phyloP scores from a whole-genome alignment of 2,113 vertebrate genomes.

The Zeus faber region DNA sequence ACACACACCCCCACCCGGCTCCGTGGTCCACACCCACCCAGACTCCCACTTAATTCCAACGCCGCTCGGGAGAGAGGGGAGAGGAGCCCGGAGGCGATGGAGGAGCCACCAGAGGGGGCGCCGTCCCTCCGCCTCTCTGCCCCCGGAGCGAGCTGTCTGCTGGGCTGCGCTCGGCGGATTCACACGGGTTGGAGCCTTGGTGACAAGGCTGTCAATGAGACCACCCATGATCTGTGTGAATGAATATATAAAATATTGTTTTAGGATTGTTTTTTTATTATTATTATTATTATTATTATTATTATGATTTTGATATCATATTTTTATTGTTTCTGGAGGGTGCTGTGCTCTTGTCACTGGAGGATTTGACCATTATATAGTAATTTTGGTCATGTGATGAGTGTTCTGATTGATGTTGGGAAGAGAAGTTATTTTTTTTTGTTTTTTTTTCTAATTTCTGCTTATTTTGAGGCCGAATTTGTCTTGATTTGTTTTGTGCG shows the following conservation, averaged over 20 bases:
- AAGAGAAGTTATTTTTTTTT: conserved; percentile 36
- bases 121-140: conserved; percentile 34
- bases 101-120: conserved; percentile 42
- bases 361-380: conserved; percentile 43
- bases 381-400: conserved; percentile 38
- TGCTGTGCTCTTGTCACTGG: conserved; percentile 40
- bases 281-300: conserved; percentile 14
- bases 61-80: conserved; percentile 56
- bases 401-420: conserved; percentile 29
- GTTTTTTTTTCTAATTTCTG: conserved; percentile 38
- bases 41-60: conserved; percentile 59
- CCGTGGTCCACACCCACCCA: conserved; percentile 47
- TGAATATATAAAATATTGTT: conserved; percentile 35
- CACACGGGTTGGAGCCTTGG: conserved; percentile 43
- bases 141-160: conserved; percentile 20
- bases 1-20: conserved; percentile 24
- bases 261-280: conserved; percentile 26
- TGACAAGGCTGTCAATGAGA: conserved; percentile 52
- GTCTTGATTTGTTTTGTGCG: conserved; percentile 36
- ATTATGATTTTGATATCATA: conserved; percentile 19
- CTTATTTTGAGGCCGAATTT: conserved; percentile 28
- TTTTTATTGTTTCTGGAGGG: conserved; percentile 52
- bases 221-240: conserved; percentile 48
- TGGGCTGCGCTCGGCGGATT: conserved; percentile 46
- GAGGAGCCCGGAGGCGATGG: conserved; percentile 16